Percentiles rank a stretch among this genome's conserved stretches.
These are phyloP conservation scores for Bungarus multicinctus DNA, from an alignment of 2,113 vertebrate species.

Conservation along the genomic window DNA sequence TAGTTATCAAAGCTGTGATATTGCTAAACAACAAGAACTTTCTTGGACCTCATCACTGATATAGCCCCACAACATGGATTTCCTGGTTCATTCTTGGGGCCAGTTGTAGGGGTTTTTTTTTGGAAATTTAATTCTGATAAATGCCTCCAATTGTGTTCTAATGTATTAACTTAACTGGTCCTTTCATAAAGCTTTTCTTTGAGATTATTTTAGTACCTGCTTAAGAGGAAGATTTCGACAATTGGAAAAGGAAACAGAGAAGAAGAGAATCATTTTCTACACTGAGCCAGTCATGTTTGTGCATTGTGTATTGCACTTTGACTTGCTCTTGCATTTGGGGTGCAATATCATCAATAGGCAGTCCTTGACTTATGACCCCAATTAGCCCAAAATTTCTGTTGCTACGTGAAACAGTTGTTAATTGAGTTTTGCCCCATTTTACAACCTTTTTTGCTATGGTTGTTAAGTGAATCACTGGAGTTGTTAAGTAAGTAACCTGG, in stretches of 20 bases:
- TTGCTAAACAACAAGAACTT: neutral
- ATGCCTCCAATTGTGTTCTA: neutral
- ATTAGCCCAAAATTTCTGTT: too few species aligned
- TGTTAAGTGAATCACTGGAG: too few species aligned
- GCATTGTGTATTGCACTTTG: neutral
- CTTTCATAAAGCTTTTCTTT: neutral
- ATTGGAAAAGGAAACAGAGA: neutral
- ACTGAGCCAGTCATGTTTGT: neutral
- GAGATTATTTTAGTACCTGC: neutral
- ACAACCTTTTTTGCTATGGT: too few species aligned
- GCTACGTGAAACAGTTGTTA: too few species aligned
- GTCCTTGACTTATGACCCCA: too few species aligned
- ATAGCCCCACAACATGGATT: neutral
- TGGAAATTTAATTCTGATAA: neutral
- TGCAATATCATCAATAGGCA: neutral
- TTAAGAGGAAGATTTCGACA: neutral
- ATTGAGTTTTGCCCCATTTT: too few species aligned
- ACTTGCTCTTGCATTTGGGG: neutral
- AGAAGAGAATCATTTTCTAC: neutral
- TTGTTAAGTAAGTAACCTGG: too few species aligned
- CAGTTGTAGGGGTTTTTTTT: neutral
- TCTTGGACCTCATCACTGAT: neutral
- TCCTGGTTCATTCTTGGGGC: neutral
- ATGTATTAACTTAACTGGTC: neutral
- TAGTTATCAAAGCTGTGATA: neutral